A percentile compares a stretch with the other conserved stretches of the same genome.
phyloP scores from a whole-genome alignment of 2,888 invertebrate species.

The Leptinotarsa tumamoca region DNA sequence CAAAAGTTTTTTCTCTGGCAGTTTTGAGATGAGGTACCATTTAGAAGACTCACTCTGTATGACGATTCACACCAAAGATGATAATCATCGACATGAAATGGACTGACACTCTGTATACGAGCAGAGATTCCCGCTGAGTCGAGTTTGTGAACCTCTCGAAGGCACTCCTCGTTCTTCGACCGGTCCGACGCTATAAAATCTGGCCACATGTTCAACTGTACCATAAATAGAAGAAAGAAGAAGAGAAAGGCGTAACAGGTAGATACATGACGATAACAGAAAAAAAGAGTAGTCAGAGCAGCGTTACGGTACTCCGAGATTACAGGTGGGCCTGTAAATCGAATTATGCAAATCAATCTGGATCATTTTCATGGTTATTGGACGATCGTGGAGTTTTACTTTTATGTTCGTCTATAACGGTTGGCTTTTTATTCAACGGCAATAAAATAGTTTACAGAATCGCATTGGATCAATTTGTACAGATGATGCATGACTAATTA shows the following conservation, averaged over 20 bases:
- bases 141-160: conserved; percentile 3
- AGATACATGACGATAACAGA: conserved; percentile 13
- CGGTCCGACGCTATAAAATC: conserved; percentile 22
- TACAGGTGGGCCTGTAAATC: conserved; percentile 30
- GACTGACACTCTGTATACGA: conserved; percentile 6
- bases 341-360: conserved; percentile 29
- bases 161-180: conserved; percentile 30
- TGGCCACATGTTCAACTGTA: conserved; percentile 10
- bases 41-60: too few relatives aligned
- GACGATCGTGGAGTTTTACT: background rate
- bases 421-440: background rate
- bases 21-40: too few relatives aligned
- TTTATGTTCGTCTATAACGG: background rate
- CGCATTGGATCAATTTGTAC: background rate
- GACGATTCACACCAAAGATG: background rate
- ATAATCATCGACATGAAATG: background rate
- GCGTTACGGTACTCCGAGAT: conserved; percentile 24
- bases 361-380: conserved; percentile 16
- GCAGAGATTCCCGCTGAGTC: background rate
- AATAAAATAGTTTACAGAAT: background rate
- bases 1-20: too few relatives aligned
- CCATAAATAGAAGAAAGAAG: conserved; percentile 29
- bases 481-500: background rate
- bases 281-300: conserved; percentile 12
- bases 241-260: conserved; percentile 31